phyloP scores from a whole-genome alignment of 2,797 vertebrate species.

The Pipistrellus pygmaeus region DNA sequence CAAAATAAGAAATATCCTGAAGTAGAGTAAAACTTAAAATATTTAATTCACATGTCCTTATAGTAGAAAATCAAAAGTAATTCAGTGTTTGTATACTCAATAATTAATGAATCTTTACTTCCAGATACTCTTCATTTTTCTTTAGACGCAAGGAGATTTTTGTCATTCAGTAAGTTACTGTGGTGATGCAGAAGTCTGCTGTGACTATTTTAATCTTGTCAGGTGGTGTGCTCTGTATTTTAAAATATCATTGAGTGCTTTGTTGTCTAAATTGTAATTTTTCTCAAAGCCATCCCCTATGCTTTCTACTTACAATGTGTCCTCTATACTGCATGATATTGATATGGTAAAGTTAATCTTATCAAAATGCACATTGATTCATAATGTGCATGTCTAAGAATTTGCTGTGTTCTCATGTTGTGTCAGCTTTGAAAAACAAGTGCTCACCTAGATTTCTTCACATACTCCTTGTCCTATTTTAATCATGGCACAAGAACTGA shows the following conservation, averaged over 20 bases:
- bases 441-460: constrained; percentile 34
- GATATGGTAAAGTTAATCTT: constrained; percentile 31
- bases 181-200: constrained; percentile 77
- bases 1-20: background rate
- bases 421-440: constrained; percentile 48
- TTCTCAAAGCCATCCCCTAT: background rate
- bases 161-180: constrained; percentile 99
- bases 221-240: constrained; percentile 82
- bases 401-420: constrained; percentile 61
- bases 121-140: constrained; percentile 99
- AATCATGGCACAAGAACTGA: background rate
- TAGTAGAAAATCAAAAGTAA: constrained; percentile 38
- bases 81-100: constrained; percentile 81
- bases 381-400: constrained; percentile 72
- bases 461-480: background rate
- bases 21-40: constrained; percentile 28
- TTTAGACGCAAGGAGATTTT: constrained; percentile 99
- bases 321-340: constrained; percentile 71
- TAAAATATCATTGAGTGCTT: constrained; percentile 31
- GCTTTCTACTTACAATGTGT: background rate
- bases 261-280: constrained; percentile 48
- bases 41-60: background rate
- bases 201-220: constrained; percentile 83
- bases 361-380: constrained; percentile 65
- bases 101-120: constrained; percentile 90